A percentile compares a stretch with the other conserved stretches of the same genome.
These are phyloP conservation scores for Hyperoplus lanceolatus DNA, from an alignment of 2,797 vertebrate genomes.

Conservation along the genomic window DNA sequence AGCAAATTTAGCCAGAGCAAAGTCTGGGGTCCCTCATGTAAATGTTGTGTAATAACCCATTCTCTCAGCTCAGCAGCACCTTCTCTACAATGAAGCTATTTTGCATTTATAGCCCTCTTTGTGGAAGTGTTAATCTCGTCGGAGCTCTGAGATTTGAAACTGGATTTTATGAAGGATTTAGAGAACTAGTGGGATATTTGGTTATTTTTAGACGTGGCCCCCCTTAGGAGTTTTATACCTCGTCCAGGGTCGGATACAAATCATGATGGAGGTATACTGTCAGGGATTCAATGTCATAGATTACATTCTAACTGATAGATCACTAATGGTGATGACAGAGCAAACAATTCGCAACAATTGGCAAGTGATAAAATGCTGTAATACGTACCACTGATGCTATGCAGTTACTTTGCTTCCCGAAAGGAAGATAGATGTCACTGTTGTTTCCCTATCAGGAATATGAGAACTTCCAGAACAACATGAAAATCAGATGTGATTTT, in stretches of 20 bases:
- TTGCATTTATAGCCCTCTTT: conserved; percentile 8
- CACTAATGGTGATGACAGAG: no score
- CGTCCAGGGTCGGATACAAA: not conserved
- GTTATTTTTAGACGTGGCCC: conserved; percentile 20
- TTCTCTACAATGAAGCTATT: no score
- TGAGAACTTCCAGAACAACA: no score
- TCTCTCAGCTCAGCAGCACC: no score
- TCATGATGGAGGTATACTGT: not conserved
- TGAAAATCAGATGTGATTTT: no score
- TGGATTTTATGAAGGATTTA: not conserved
- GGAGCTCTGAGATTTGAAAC: conserved; percentile 5
- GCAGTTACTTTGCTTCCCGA: no score
- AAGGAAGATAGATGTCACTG: no score
- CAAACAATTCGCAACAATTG: not conserved
- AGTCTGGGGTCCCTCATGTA: conserved; percentile 46
- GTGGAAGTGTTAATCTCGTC: conserved; percentile 24
- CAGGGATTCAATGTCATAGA: not conserved
- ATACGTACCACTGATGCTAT: not conserved
- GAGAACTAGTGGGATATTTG: not conserved
- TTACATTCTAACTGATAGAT: not conserved
- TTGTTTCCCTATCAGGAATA: no score
- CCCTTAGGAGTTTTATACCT: not conserved
- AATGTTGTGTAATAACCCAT: conserved; percentile 51
- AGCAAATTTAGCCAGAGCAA: conserved; percentile 32
- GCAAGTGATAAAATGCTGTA: not conserved